These are phyloP conservation scores for Phyllotis vaccarum DNA, from an alignment of 2,797 vertebrate species.

Conservation along the genomic window DNA sequence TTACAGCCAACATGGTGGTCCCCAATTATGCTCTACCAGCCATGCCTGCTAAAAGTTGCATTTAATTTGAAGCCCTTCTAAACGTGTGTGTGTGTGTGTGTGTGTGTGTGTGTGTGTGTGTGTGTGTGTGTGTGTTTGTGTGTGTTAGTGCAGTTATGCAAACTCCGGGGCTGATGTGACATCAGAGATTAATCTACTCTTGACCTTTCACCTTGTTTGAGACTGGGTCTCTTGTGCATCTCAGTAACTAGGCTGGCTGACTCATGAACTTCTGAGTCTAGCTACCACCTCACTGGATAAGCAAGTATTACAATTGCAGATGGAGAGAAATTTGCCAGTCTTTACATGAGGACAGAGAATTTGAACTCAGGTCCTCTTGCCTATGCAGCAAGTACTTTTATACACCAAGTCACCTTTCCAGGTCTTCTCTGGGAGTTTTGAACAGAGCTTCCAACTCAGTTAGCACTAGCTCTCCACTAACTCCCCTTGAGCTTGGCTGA, in stretches of 20 bases:
- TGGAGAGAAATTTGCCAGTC: no score
- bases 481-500: not conserved
- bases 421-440: not conserved
- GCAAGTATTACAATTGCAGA: no score
- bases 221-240: no score
- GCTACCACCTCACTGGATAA: not conserved
- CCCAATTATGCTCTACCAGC: not conserved
- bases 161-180: not conserved
- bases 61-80: not conserved
- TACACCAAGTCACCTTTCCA: no score
- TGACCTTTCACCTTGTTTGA: not conserved
- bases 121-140: not conserved
- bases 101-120: not conserved
- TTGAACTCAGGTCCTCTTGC: not conserved
- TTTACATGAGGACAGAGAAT: not conserved
- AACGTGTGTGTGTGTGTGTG: not conserved
- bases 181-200: not conserved
- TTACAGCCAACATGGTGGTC: not conserved
- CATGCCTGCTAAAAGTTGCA: not conserved
- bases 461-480: not conserved
- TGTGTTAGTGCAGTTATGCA: not conserved
- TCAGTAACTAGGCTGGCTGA: not conserved
- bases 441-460: slow-evolving; percentile 40
- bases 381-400: not conserved
- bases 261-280: not conserved